A percentile compares a stretch with the other conserved stretches of the same genome.
Conservation (phyloP, 2,888 invertebrate species). For the Epicampocera succincta region DNA sequence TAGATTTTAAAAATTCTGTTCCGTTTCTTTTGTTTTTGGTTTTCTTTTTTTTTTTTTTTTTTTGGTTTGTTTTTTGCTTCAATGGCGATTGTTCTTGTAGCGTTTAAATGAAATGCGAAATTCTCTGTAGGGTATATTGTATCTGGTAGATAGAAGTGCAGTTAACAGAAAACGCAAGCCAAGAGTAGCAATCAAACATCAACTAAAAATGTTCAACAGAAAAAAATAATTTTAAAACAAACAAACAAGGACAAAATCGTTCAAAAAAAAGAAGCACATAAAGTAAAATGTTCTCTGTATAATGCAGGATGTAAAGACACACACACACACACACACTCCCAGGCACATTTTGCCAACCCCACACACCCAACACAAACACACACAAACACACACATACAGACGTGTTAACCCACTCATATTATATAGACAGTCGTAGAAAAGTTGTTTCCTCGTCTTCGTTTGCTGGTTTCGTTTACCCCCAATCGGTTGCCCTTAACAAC, state of each 20-base stretch:
- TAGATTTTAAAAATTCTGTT: constrained; percentile 62
- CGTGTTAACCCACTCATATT: not conserved
- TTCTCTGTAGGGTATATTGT: constrained; percentile 45
- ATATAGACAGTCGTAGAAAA: not conserved
- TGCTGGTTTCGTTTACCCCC: constrained; percentile 79
- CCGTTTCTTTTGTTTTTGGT: constrained; percentile 3
- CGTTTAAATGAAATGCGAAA: constrained; percentile 58
- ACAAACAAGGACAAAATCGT: constrained; percentile 61
- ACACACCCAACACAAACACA: constrained; percentile 6
- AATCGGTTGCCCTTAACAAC: constrained; percentile 81
- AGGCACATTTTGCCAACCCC: not conserved
- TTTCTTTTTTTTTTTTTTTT: not conserved
- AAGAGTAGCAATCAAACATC: constrained; percentile 22
- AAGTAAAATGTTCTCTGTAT: constrained; percentile 30
- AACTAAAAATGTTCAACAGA: not conserved
- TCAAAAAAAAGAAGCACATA: constrained; percentile 42
- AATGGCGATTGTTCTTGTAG: constrained; percentile 20
- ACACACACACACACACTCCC: not conserved
- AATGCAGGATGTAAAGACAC: constrained; percentile 55
- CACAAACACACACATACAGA: not conserved
- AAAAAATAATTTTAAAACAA: not conserved
- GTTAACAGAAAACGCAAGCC: constrained; percentile 40
- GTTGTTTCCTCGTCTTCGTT: constrained; percentile 31
- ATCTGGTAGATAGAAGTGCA: constrained; percentile 64
- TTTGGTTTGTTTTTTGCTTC: no score